phyloP scores from a whole-genome alignment of 2,113 vertebrate genomes.

The Camelus bactrianus region DNA sequence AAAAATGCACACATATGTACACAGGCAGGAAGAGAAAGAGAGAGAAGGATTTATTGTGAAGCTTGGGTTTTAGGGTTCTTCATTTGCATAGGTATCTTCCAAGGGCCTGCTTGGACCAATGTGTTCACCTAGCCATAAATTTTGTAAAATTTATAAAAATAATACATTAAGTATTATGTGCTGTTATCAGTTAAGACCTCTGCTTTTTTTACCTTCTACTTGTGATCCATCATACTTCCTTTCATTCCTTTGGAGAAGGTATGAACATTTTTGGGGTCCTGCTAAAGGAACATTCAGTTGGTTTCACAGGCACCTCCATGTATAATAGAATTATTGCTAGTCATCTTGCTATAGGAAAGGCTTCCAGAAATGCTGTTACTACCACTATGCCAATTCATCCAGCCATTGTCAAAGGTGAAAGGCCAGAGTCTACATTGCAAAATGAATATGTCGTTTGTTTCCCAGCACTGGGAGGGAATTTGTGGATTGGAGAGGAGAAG shows the following conservation, averaged over 20 bases:
- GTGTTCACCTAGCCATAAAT: not conserved
- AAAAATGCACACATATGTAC: not conserved
- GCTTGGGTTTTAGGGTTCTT: not conserved
- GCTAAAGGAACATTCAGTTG: not conserved
- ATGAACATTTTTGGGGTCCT: not conserved
- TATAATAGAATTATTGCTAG: not conserved
- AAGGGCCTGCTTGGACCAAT: not conserved
- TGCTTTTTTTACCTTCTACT: not conserved
- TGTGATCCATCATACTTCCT: not conserved
- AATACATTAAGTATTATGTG: not conserved
- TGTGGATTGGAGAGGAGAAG: not conserved
- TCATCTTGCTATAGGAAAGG: not conserved
- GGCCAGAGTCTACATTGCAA: not conserved
- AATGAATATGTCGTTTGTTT: conserved; percentile 26
- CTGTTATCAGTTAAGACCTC: not conserved
- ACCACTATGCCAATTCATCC: not conserved
- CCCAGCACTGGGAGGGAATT: not conserved
- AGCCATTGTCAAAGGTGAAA: conserved; percentile 10
- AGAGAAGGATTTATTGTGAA: not conserved
- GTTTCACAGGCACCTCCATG: not conserved
- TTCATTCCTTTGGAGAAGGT: not conserved
- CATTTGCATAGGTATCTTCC: not conserved
- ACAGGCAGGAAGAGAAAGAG: not conserved
- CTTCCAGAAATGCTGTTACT: not conserved
- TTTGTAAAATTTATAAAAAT: not conserved